These are phyloP conservation scores for Bovichtus variegatus DNA, from an alignment of 2,797 vertebrate species.

Conservation along the genomic window DNA sequence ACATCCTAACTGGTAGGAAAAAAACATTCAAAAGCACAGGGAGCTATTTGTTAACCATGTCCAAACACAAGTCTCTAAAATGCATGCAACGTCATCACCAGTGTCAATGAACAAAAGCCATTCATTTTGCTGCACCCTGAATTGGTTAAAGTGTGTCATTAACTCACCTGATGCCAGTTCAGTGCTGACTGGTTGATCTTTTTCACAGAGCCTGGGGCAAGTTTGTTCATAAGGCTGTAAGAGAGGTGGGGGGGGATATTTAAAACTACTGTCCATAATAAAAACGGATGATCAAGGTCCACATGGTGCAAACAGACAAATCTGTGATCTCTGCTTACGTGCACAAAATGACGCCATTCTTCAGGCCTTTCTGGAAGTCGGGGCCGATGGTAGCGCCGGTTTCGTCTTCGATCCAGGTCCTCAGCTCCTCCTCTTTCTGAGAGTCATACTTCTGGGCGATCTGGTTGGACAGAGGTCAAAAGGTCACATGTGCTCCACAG, in stretches of 20 bases:
- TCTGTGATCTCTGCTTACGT: slow-evolving; percentile 83
- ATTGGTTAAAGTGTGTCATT: not conserved
- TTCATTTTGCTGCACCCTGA: not conserved
- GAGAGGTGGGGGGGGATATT: not conserved
- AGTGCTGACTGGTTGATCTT: slow-evolving; percentile 90
- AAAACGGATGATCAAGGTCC: not conserved
- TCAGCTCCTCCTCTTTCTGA: slow-evolving; percentile 92
- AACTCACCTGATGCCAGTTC: slow-evolving; percentile 95
- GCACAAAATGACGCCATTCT: slow-evolving; percentile 92
- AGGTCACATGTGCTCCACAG: slow-evolving; percentile 19
- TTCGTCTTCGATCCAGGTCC: slow-evolving; percentile 91
- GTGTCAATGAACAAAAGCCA: not conserved
- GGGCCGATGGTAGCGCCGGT: slow-evolving; percentile 87
- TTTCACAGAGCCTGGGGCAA: slow-evolving; percentile 89
- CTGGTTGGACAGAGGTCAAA: slow-evolving; percentile 69
- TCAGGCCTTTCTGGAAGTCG: slow-evolving; percentile 95
- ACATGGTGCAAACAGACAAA: fast-evolving
- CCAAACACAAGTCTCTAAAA: not conserved
- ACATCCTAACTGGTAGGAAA: not conserved
- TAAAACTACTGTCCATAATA: not conserved
- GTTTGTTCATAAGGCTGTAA: slow-evolving; percentile 91
- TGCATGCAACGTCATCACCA: not conserved
- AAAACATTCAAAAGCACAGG: not conserved
- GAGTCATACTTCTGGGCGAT: slow-evolving; percentile 94
- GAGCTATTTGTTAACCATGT: not conserved